Percentiles rank a stretch among this genome's conserved stretches.
phyloP scores from a whole-genome alignment of 2,113 vertebrate species.

The Pardalotus punctatus region DNA sequence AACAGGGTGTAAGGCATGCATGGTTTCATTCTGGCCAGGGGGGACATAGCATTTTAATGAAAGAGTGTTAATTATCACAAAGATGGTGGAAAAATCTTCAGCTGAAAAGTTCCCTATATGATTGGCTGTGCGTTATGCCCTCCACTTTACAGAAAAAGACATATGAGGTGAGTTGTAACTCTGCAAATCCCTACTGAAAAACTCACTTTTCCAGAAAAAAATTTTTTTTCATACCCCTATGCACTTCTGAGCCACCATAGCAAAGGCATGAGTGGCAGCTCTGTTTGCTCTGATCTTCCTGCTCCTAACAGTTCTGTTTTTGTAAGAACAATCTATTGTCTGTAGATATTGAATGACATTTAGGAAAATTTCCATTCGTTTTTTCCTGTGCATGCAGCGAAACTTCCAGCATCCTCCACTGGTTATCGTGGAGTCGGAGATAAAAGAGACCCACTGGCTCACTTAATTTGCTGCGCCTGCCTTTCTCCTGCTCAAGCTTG shows the following conservation, averaged over 20 bases:
- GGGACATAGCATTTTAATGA: slow-evolving; percentile 32
- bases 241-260: background rate
- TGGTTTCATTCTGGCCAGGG: background rate
- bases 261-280: slow-evolving; percentile 12
- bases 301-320: background rate
- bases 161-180: background rate
- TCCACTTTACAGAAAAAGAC: background rate
- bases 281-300: slow-evolving; percentile 36
- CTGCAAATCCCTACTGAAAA: slow-evolving; percentile 26
- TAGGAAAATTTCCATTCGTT: slow-evolving; percentile 22
- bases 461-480: background rate
- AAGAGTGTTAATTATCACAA: slow-evolving; percentile 48
- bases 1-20: background rate
- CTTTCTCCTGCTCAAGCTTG: slow-evolving; percentile 34
- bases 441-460: background rate
- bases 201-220: background rate
- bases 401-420: slow-evolving; percentile 8
- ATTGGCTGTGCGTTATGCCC: background rate
- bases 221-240: background rate
- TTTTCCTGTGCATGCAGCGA: background rate
- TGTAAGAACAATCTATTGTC: background rate
- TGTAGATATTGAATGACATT: slow-evolving; percentile 45
- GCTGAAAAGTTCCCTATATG: background rate
- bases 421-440: background rate
- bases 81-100: background rate